These are phyloP conservation scores for Epizoanthus scotinus DNA, from an alignment of 92 coral and sea anemone genomes.

Conservation along the genomic window DNA sequence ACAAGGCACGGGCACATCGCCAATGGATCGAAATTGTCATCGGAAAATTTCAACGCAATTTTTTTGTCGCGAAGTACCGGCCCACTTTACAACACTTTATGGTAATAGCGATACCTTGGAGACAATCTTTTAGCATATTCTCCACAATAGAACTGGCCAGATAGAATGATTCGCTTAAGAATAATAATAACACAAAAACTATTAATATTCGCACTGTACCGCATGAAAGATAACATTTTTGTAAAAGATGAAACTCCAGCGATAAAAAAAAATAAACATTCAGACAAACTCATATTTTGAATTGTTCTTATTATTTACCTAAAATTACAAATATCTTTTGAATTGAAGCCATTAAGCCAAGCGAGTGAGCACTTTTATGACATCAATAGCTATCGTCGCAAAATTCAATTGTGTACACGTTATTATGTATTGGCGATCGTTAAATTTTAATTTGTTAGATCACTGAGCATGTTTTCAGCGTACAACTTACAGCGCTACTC, in stretches of 20 bases:
- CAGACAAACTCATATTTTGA: not conserved
- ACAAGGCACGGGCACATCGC: not conserved
- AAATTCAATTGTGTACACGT: constrained; percentile 23
- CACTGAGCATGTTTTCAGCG: constrained; percentile 14
- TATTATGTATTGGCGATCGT: constrained; percentile 31
- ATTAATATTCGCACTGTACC: not conserved
- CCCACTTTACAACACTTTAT: not conserved
- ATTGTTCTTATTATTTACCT: not conserved
- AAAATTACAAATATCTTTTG: constrained; percentile 26
- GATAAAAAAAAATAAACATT: not conserved
- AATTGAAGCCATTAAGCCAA: constrained; percentile 16
- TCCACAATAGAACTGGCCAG: not conserved
- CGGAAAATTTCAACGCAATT: not conserved
- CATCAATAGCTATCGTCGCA: constrained; percentile 24
- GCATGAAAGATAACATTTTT: not conserved
- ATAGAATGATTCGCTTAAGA: not conserved
- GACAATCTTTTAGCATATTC: constrained; percentile 1
- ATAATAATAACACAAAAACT: not conserved
- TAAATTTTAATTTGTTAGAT: constrained; percentile 41
- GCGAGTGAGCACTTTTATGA: constrained; percentile 8
- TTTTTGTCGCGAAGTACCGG: not conserved
- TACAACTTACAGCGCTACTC: not conserved
- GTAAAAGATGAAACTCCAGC: not conserved
- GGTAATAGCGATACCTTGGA: constrained; percentile 5
- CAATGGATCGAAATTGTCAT: not conserved